These are phyloP conservation scores for Chydorus sphaericus DNA, from an alignment of 2,888 invertebrate genomes.

Conservation along the genomic window DNA sequence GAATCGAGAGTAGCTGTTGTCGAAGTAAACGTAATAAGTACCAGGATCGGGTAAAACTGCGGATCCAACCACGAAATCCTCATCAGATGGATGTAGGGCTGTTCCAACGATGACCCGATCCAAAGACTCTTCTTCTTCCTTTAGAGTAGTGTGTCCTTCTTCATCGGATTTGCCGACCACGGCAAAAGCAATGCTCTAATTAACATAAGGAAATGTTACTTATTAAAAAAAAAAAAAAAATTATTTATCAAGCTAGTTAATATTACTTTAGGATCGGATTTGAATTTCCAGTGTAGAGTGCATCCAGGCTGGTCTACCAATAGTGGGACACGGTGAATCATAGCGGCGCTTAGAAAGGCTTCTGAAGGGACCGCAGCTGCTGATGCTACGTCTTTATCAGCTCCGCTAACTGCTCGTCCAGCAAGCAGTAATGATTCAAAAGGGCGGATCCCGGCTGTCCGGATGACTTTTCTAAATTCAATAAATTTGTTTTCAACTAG, in stretches of 20 bases:
- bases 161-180: background rate
- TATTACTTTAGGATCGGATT: slow-evolving; percentile 29
- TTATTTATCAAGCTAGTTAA: background rate
- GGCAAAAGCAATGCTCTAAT: slow-evolving; percentile 9
- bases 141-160: background rate
- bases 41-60: background rate
- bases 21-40: slow-evolving; percentile 8
- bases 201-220: background rate
- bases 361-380: slow-evolving; percentile 13
- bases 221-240: background rate
- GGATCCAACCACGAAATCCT: background rate
- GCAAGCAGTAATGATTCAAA: background rate
- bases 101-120: slow-evolving; percentile 2
- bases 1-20: slow-evolving; percentile 13
- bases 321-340: slow-evolving; percentile 26
- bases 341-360: slow-evolving; percentile 27
- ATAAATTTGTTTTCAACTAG: too few species aligned
- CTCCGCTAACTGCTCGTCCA: background rate
- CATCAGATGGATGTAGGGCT: background rate
- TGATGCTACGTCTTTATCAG: background rate
- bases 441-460: background rate
- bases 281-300: slow-evolving; percentile 28
- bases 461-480: background rate
- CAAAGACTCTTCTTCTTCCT: background rate
- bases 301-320: slow-evolving; percentile 22